phyloP scores from a whole-genome alignment of 2,888 invertebrate species.

The Holacanthella duospinosa region DNA sequence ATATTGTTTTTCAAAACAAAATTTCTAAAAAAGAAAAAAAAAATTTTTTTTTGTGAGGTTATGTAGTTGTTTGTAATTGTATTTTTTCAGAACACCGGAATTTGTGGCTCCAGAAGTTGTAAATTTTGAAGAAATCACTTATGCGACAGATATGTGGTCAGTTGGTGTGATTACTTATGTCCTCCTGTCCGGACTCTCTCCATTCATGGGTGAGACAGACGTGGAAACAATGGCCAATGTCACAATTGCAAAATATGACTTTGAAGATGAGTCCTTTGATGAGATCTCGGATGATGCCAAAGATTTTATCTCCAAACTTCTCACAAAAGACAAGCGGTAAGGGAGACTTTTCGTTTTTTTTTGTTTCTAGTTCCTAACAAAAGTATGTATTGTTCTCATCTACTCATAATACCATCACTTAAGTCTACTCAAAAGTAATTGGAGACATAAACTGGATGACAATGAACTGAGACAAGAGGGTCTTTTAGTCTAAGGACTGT shows the following conservation, averaged over 20 bases:
- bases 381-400: neutral
- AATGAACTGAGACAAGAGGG: no score
- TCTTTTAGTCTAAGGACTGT: no score
- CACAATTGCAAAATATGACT: constrained; percentile 92
- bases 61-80: constrained; percentile 48
- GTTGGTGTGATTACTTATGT: constrained; percentile 45
- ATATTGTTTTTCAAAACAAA: neutral
- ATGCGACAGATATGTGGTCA: constrained; percentile 97
- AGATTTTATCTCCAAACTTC: constrained; percentile 84
- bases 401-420: neutral
- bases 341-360: neutral
- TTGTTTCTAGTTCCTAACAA: neutral
- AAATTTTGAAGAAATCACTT: constrained; percentile 93
- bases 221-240: constrained; percentile 98
- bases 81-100: constrained; percentile 96
- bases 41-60: neutral
- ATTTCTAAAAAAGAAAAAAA: neutral
- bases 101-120: constrained; percentile 98
- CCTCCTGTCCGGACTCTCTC: constrained; percentile 78
- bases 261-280: constrained; percentile 91
- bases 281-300: constrained; percentile 89
- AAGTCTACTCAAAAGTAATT: neutral
- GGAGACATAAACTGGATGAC: neutral
- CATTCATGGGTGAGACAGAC: constrained; percentile 97
- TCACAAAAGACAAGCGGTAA: constrained; percentile 83